Evolutionary conservation across 2,888 invertebrate species (phyloP), one percentile per base, ranked within the genome.

Genomic region (Prenolepis imparis): DNA sequence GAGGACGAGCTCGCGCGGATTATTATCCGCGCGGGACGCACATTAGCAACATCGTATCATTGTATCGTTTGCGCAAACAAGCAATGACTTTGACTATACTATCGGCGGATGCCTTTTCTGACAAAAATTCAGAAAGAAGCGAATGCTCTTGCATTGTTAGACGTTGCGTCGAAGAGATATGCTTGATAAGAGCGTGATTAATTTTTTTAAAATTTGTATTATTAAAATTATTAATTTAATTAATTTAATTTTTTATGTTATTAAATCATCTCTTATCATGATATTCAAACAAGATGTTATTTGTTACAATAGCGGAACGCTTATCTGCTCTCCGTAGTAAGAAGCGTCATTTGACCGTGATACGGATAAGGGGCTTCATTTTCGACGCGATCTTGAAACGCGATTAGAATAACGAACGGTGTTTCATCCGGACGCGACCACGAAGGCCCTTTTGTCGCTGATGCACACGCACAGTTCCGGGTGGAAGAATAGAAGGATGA

Each of bases 391-490:
- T 36, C 6, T 59, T 70, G 32, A 67, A 83, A 67, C 84, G 24
- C 73, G 72, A 72, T 39, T 75, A 36, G 74, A 72, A 82, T 85
- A 85, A 88, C 82, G n/a, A n/a, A 67, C 57, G 61, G 63, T 70
- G 81, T 81, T 83, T 66, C 86, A 74, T 67, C 66, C 41, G 52
- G 67, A 59, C 28, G 2, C 73, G 78, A 67, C 81, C 82, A 83
- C 74, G 80, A 18, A 18, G 6, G n/a, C 81, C 83, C 81, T 78
- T 72, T 84, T 82, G 72, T 84, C 74, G 64, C 80, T 66, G 28
- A 28, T 28, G 70, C 52, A 66, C 73, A 75, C 73, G 36, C 28
- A 44, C 39, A 84, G 90, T 89, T 89, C 89, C 90, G 88, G 88
- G 89, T 90, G 87, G 84, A 61, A 85, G 84, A 61, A 85, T 61